Evolutionary conservation across 2,888 invertebrate species (phyloP).

Genomic region (Andrena praecox): DNA sequence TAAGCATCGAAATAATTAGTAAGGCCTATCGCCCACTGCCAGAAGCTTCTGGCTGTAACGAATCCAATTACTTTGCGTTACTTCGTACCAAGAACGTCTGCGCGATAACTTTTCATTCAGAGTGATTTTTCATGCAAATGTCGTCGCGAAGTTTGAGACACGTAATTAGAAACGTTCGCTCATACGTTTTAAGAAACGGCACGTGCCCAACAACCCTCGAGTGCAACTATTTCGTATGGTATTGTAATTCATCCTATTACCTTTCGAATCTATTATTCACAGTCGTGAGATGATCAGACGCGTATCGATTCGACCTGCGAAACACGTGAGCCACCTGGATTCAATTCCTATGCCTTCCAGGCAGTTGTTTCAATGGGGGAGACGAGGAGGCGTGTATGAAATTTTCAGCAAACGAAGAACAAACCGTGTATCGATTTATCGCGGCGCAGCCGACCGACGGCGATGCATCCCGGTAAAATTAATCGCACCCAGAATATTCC

Average conservation of each 20-base stretch:
- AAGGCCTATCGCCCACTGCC: no score
- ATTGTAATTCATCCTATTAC: background rate
- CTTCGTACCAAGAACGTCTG: no score
- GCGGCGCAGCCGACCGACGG: background rate
- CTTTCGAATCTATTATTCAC: constrained; percentile 17
- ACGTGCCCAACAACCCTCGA: background rate
- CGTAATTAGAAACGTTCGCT: background rate
- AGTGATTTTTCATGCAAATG: background rate
- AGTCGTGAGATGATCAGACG: constrained; percentile 40
- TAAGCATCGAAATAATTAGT: no score
- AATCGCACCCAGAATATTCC: constrained; percentile 25
- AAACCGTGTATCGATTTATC: constrained; percentile 38
- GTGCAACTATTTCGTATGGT: background rate
- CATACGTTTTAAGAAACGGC: background rate
- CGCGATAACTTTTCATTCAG: background rate
- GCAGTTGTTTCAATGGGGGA: constrained; percentile 14
- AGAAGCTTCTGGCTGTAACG: no score
- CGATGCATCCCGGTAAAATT: constrained; percentile 5
- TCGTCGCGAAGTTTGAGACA: background rate
- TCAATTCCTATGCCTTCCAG: constrained; percentile 29
- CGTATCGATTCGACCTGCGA: constrained; percentile 48
- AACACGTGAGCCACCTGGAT: constrained; percentile 30
- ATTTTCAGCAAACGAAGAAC: constrained; percentile 20
- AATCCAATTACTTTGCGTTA: no score
- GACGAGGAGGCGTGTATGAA: constrained; percentile 1